Evolutionary conservation across 2,888 invertebrate species (phyloP).

Genomic region (Tachina fera): DNA sequence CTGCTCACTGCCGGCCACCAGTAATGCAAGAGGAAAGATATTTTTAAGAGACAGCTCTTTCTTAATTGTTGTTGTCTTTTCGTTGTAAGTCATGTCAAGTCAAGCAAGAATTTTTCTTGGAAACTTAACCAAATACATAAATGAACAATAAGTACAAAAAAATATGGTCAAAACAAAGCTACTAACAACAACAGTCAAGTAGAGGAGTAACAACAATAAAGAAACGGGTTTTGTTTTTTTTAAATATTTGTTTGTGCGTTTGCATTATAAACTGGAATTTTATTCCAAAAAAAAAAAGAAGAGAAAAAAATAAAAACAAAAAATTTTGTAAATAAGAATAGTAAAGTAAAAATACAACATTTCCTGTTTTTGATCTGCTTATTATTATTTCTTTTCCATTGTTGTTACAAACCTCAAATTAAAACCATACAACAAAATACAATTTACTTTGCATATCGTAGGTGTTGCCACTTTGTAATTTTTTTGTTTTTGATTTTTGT

Average conservation of each 20-base stretch:
- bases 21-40: background rate
- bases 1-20: too few relatives aligned
- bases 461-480: background rate
- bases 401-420: constrained; percentile 41
- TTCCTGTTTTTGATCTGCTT: constrained; percentile 65
- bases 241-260: constrained; percentile 10
- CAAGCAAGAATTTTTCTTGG: constrained; percentile 29
- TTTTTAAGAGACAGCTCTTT: constrained; percentile 18
- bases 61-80: constrained; percentile 34
- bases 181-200: constrained; percentile 27
- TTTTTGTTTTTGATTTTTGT: too few relatives aligned
- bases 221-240: constrained; percentile 48
- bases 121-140: constrained; percentile 7
- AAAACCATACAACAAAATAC: constrained; percentile 18
- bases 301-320: background rate
- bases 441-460: background rate
- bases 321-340: constrained; percentile 37
- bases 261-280: constrained; percentile 44
- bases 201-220: constrained; percentile 60
- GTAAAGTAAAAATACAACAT: constrained; percentile 57
- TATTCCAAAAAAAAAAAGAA: constrained; percentile 18
- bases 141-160: background rate
- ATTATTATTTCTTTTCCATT: constrained; percentile 11
- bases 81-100: constrained; percentile 37
- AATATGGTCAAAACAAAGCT: constrained; percentile 33